A percentile compares a stretch with the other conserved stretches of the same genome.
Conservation (phyloP, 2,113 vertebrate species). For the Ranitomeya variabilis region DNA sequence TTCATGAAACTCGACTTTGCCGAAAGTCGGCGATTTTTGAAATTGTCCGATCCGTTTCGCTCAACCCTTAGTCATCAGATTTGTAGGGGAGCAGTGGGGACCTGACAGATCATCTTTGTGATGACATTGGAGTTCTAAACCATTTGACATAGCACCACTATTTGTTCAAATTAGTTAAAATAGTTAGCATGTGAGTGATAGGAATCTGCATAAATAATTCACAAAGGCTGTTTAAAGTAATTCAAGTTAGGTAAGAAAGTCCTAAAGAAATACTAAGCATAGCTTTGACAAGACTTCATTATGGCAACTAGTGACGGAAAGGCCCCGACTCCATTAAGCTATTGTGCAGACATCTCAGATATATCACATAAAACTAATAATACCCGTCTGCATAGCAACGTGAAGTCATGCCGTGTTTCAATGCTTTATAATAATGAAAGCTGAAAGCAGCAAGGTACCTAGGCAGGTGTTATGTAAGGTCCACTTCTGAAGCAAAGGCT, state of each 20-base stretch:
- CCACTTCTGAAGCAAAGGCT: neutral
- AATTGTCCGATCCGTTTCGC: too few species aligned
- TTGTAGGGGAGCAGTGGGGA: neutral
- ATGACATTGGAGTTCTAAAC: neutral
- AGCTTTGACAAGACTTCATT: constrained; percentile 35
- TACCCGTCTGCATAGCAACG: constrained; percentile 41
- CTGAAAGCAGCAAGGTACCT: neutral
- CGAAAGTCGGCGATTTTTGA: too few species aligned
- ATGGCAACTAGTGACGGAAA: constrained; percentile 1
- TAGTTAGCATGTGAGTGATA: neutral
- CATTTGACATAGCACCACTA: constrained; percentile 3
- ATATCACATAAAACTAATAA: constrained; percentile 45
- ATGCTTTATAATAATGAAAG: constrained; percentile 35
- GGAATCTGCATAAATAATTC: neutral
- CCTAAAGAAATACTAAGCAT: constrained; percentile 29
- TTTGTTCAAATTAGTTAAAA: neutral
- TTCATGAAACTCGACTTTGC: too few species aligned
- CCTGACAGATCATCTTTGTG: neutral
- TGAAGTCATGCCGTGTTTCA: constrained; percentile 16
- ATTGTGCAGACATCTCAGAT: constrained; percentile 48
- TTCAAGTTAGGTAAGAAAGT: constrained; percentile 20
- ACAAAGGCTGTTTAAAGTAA: constrained; percentile 45
- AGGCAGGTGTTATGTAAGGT: neutral
- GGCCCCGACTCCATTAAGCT: constrained; percentile 30
- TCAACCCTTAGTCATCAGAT: too few species aligned